Evolutionary conservation across 2,113 vertebrate genomes (phyloP), one percentile per base, ranked within the genome.

Genomic region (Brachyhypopomus occidentalis): DNA sequence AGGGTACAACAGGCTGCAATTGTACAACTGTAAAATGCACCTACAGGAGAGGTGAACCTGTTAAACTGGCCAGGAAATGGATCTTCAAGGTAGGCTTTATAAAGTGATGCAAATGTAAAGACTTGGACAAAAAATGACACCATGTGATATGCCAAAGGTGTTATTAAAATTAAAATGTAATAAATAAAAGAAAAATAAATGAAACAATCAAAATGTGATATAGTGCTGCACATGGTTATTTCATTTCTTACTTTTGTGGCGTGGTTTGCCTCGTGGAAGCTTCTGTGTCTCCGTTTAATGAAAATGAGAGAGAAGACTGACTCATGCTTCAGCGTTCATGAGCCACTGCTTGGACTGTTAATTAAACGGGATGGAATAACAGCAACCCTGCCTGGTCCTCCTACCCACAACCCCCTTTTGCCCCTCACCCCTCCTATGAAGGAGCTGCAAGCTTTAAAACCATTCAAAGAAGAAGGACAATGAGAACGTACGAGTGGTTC

Each of bases 271-370:
- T 88, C 82, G 92, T 91, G 89, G 84, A 90, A 89, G 91, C 91
- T 83, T 84, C 77, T 86, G 83, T 89, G 89, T 86, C 85, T 87
- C 72, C 82, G 74, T 88, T 89, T 85, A 83, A 86, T 88, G 79
- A 89, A 93, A 91, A 90, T 91, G 91, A 89, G 89, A 91, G 91
- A 91, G 92, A 93, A 92, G 89, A 91, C 90, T 90, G 92, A 93
- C 87, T 92, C 89, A 91, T 87, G 86, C 85, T 87, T 87, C 87
- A 92, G 90, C 90, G 91, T 75, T 74, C 70, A 85, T 80, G 59
- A 83, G 85, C 87, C 88, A 87, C 85, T 89, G 90, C 89, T 83
- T 19, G 70, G 91, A 93, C 92, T 94, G 88, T 89, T 93, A 93
- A 94, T 94, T 91, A 84, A 56, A 72, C 69, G 71, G 72, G 81